Base-by-base conservation (phyloP, 2,888 invertebrate genomes). In the Zygogramma bicolorata region DNA sequence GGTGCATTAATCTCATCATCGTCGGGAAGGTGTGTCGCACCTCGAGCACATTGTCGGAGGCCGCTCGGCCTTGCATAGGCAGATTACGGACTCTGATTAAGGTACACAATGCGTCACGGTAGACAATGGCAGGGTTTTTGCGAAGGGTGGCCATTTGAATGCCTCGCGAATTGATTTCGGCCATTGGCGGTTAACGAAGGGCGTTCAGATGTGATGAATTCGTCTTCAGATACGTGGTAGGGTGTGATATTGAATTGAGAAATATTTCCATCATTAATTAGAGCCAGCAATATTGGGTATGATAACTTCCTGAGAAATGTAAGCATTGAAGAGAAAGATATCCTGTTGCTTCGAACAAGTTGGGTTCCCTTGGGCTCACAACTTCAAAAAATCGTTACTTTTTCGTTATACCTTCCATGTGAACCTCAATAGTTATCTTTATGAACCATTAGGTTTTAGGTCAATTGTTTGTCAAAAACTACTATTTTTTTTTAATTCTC, bases 51-150 rank as follows among this genome's bases (percentile, higher is more conserved):
- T 84, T 84, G 84, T 84, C 75, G 78, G 76, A 75, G 80, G 77
- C 78, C 82, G 81, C 76, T 81, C 81, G 81, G 82, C 81, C 82
- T 81, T 83, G 77, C 80, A 83, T 83, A 82, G 84, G 80, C 84
- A 83, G 84, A 84, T 84, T 84, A 84, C 77, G 79, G 81, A 76
- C 79, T 75, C 78, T 81, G 81, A 81, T 82, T 81, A 81, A 81
- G 81, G 82, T 81, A 79, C 79, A 81, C 78, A 81, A 81, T 80
- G 80, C 79, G 77, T 80, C 76, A 75, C 79, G 76, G 75, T 75
- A 75, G 78, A 81, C 80, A 82, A 81, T 79, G 78, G 77, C 63
- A 70, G 73, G 79, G 77, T 81, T 82, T 82, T 81, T 80, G 75
- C 74, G 73, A 70, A 77, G 82, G 82, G 81, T 81, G 82, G 79